Conservation (phyloP, 2,888 invertebrate genomes). For the Agriopis aurantiaria region DNA sequence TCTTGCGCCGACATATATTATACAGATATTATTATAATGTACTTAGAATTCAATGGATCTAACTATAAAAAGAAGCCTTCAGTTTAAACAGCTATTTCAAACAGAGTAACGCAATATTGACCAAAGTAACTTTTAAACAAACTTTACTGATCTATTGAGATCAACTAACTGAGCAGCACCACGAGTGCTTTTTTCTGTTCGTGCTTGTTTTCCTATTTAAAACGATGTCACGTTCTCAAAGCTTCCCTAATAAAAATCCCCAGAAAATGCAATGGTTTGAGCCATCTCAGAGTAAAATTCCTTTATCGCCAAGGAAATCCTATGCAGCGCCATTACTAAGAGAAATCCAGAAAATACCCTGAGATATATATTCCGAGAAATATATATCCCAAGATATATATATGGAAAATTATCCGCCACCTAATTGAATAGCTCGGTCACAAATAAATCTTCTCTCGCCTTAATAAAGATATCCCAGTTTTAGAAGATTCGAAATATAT, state of each 20-base stretch:
- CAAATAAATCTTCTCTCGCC: slow-evolving; percentile 58
- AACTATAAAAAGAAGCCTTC: too few species aligned
- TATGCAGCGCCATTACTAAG: slow-evolving; percentile 27
- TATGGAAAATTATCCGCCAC: slow-evolving; percentile 55
- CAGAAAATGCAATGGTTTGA: slow-evolving; percentile 11
- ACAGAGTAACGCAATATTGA: too few species aligned
- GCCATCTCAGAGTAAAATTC: slow-evolving; percentile 4
- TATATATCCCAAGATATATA: slow-evolving; percentile 45
- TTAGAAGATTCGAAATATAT: slow-evolving; percentile 66
- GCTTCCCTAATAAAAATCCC: slow-evolving; percentile 1
- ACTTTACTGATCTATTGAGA: too few species aligned
- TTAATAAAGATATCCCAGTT: slow-evolving; percentile 63
- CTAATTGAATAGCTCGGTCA: slow-evolving; percentile 59
- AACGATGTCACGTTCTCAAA: too few species aligned
- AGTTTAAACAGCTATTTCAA: too few species aligned
- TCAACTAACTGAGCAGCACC: too few species aligned
- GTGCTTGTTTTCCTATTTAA: not conserved
- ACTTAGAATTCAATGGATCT: too few species aligned
- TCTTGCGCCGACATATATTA: too few species aligned
- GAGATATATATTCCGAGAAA: slow-evolving; percentile 41
- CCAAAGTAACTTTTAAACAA: too few species aligned
- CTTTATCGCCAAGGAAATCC: slow-evolving; percentile 17
- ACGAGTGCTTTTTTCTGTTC: not conserved
- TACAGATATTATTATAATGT: too few species aligned
- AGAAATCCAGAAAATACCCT: slow-evolving; percentile 40